Evolutionary conservation across 1,140 invertebrate species (phyloP).

Genomic region (Aphelenchoides fujianensis): DNA sequence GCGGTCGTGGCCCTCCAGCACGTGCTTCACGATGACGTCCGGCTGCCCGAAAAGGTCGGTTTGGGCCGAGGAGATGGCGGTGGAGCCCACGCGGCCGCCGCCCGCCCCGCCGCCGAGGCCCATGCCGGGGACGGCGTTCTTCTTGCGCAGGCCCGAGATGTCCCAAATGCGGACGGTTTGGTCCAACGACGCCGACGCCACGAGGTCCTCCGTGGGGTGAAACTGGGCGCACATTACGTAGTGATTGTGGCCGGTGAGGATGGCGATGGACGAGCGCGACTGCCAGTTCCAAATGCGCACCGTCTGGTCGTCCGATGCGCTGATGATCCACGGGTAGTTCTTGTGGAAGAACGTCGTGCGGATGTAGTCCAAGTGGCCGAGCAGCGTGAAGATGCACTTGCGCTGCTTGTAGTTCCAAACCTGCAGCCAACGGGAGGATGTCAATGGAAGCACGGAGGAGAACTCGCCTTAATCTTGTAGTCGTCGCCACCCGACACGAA

Average conservation of each 20-base stretch:
- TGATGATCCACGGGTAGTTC: slow-evolving; percentile 99
- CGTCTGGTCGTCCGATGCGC: slow-evolving; percentile 76
- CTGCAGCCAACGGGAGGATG: slow-evolving; percentile 63
- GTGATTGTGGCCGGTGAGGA: slow-evolving; percentile 90
- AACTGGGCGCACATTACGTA: slow-evolving; percentile 99
- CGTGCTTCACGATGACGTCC: slow-evolving; percentile 95
- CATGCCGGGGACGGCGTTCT: slow-evolving; percentile 88
- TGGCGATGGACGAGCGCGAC: slow-evolving; percentile 62
- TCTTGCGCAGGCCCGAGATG: slow-evolving; percentile 89
- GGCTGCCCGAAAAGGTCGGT: slow-evolving; percentile 89
- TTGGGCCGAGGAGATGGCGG: slow-evolving; percentile 70
- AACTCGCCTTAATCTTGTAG: slow-evolving; percentile 91
- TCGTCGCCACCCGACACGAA: slow-evolving; percentile 99
- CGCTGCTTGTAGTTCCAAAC: slow-evolving; percentile 99
- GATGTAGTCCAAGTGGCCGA: slow-evolving; percentile 98
- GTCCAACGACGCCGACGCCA: slow-evolving; percentile 94
- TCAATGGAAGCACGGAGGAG: slow-evolving; percentile 16
- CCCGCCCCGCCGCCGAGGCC: slow-evolving; percentile 73
- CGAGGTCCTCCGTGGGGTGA: slow-evolving; percentile 90
- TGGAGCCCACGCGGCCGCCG: slow-evolving; percentile 31
- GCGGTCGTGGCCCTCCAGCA: slow-evolving; percentile 91
- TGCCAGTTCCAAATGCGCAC: slow-evolving; percentile 99
- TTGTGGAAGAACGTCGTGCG: slow-evolving; percentile 95
- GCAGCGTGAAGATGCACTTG: slow-evolving; percentile 90
- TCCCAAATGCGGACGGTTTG: slow-evolving; percentile 98